Evolutionary conservation across 1,140 invertebrate species (phyloP).

Genomic region (Gonatopus flavifemur): DNA sequence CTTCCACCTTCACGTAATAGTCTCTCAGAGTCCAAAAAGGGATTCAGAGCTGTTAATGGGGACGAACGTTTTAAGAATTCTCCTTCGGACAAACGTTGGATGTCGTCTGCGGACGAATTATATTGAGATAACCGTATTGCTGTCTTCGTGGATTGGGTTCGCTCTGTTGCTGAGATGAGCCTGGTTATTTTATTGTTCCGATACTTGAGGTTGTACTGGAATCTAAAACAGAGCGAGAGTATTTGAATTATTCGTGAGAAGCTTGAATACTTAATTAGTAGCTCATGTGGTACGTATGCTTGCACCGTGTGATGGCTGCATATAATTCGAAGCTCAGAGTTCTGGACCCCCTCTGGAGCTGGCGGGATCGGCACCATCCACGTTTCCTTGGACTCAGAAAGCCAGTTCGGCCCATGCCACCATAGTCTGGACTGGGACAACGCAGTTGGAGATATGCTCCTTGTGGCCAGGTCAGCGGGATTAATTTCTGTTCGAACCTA

Average conservation of each 20-base stretch:
- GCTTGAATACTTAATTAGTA: not conserved
- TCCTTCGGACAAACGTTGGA: not conserved
- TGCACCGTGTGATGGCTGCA: no score
- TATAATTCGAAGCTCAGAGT: not conserved
- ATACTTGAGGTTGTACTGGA: not conserved
- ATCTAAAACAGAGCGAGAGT: not conserved
- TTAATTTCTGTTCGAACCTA: not conserved
- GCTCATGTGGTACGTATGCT: not conserved
- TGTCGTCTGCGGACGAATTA: not conserved
- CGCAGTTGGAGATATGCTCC: not conserved
- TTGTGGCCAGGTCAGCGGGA: not conserved
- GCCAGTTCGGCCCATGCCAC: not conserved
- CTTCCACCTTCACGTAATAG: slow-evolving; percentile 47
- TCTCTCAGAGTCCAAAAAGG: slow-evolving; percentile 39
- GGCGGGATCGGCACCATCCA: not conserved
- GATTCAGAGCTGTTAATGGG: slow-evolving; percentile 17
- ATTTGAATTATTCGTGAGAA: not conserved
- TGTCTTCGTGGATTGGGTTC: not conserved
- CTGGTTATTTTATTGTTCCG: not conserved
- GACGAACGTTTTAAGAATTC: not conserved
- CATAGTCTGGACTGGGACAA: not conserved
- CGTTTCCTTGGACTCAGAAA: not conserved
- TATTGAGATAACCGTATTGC: not conserved
- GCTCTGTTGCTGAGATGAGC: not conserved
- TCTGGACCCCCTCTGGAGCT: not conserved